Conservation (phyloP, 2,888 invertebrate genomes). For the Hypselothyrea guttata region DNA sequence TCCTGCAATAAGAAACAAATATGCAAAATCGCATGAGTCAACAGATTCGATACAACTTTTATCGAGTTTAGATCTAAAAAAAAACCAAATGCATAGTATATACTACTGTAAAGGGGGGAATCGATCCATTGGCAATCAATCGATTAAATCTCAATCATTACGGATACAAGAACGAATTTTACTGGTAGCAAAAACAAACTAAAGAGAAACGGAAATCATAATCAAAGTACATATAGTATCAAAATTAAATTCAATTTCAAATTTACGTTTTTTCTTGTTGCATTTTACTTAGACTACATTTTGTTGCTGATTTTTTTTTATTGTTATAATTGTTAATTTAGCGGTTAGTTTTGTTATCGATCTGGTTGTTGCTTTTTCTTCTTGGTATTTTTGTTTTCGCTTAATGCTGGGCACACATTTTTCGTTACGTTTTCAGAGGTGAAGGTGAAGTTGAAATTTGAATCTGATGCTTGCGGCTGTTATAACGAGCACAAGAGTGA, state of each 20-base stretch:
- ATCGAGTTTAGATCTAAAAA: constrained; percentile 31
- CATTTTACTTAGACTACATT: constrained; percentile 6
- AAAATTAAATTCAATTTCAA: neutral
- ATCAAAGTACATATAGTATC: neutral
- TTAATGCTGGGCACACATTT: constrained; percentile 57
- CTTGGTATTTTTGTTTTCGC: constrained; percentile 13
- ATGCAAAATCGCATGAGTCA: constrained; percentile 57
- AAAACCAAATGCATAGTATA: constrained; percentile 3
- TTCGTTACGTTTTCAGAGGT: constrained; percentile 29
- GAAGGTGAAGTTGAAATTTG: constrained; percentile 23
- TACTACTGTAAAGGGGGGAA: constrained; percentile 2
- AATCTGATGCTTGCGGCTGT: constrained; percentile 19
- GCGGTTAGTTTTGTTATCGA: constrained; percentile 11
- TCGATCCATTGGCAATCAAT: constrained; percentile 25
- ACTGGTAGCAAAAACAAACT: constrained; percentile 33
- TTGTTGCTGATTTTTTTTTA: constrained; percentile 27
- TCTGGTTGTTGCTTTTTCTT: constrained; percentile 4
- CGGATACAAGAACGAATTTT: neutral
- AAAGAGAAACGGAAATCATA: constrained; percentile 29
- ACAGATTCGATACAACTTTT: constrained; percentile 32
- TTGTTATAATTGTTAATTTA: constrained; percentile 37
- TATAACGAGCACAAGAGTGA: constrained; percentile 15
- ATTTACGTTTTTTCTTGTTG: constrained; percentile 23
- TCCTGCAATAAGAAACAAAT: constrained; percentile 80
- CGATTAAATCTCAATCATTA: constrained; percentile 24